Percentiles rank a stretch among this genome's conserved stretches.
Conservation (phyloP, 2,888 invertebrate genomes). For the Eristalinus aeneus region DNA sequence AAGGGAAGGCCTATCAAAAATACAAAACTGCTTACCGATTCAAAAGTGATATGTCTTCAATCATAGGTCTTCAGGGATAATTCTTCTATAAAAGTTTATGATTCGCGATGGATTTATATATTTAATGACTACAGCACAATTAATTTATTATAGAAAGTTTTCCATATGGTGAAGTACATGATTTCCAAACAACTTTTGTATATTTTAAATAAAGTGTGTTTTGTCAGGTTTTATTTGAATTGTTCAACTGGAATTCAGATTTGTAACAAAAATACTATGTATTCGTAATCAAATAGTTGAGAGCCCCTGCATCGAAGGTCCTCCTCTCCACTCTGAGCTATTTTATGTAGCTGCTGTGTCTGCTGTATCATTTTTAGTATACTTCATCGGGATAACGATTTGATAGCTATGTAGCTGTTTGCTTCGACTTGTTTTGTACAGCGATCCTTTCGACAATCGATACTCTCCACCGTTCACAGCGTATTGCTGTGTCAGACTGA, state of each 20-base stretch:
- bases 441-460: constrained; percentile 66
- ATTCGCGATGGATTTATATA: too few species aligned
- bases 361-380: constrained; percentile 62
- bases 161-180: too few species aligned
- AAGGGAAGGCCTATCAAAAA: too few species aligned
- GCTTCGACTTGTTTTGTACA: constrained; percentile 44
- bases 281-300: background rate
- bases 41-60: too few species aligned
- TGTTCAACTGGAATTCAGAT: background rate
- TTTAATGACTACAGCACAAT: too few species aligned
- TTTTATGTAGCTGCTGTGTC: constrained; percentile 47
- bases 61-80: too few species aligned
- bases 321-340: constrained; percentile 15
- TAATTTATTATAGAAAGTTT: too few species aligned
- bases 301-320: background rate
- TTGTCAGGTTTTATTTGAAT: too few species aligned
- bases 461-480: constrained; percentile 39
- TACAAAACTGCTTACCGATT: too few species aligned
- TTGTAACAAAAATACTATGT: background rate
- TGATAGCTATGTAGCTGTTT: constrained; percentile 58
- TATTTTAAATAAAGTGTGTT: too few species aligned
- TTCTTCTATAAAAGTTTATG: too few species aligned
- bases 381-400: constrained; percentile 53
- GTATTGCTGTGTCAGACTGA: constrained; percentile 51
- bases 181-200: too few species aligned